A percentile compares a stretch with the other conserved stretches of the same genome.
Conservation (phyloP, 2,797 vertebrate genomes). For the Ispidina picta region DNA sequence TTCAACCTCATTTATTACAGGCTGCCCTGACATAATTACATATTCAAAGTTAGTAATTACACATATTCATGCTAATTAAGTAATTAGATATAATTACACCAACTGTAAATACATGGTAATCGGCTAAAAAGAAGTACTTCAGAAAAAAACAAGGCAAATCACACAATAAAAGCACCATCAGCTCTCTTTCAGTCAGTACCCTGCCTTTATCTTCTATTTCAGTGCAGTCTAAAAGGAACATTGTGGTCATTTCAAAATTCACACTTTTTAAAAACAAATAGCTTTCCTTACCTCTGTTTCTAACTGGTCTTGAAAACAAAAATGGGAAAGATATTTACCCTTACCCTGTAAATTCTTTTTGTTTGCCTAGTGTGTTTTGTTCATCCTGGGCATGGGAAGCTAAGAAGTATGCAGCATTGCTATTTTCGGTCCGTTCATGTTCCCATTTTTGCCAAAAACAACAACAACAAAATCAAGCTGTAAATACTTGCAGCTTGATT, state of each 20-base stretch:
- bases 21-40: constrained; percentile 70
- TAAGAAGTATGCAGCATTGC: constrained; percentile 10
- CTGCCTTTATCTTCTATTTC: constrained; percentile 34
- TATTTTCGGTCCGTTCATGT: constrained; percentile 16
- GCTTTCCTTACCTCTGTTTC: neutral
- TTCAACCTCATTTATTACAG: constrained; percentile 64
- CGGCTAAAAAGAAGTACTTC: constrained; percentile 69
- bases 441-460: constrained; percentile 5
- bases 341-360: neutral
- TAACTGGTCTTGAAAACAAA: neutral
- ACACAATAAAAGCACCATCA: constrained; percentile 62
- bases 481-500: neutral
- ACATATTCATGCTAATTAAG: constrained; percentile 77
- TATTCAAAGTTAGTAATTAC: constrained; percentile 74
- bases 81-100: constrained; percentile 77
- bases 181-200: constrained; percentile 35
- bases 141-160: constrained; percentile 64
- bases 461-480: neutral
- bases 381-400: constrained; percentile 18
- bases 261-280: neutral
- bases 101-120: constrained; percentile 78
- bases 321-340: neutral
- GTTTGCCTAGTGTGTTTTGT: neutral
- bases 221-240: constrained; percentile 33
- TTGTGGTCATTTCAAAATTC: constrained; percentile 29